Evolutionary conservation across 2,888 invertebrate species (phyloP), one percentile per base, ranked within the genome.

Genomic region (Drosophila subquinaria): DNA sequence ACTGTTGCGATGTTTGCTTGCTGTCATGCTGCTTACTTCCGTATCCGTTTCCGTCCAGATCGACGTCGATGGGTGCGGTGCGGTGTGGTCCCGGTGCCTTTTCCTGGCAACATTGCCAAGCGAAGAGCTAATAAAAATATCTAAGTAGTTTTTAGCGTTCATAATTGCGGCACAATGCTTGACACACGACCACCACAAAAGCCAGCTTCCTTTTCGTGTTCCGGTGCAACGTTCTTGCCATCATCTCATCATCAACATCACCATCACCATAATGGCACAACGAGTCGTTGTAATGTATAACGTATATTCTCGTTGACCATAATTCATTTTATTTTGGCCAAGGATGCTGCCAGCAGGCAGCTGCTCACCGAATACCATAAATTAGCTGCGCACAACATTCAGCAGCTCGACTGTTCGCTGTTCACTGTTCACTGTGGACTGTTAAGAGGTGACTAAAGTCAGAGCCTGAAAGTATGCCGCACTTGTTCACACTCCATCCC

Each of bases 181-280:
- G 91, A 86, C 92, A 92, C 92, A 90, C 91, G 92, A 87, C 92
- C 85, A 82, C 82, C 84, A 89, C 82, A 85, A 88, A 84, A 84
- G 82, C 68, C 73, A 81, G 80, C 65, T 86, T 86, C 86, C 86
- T 82, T 56, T 70, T 47, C 65, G 62, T 56, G 68, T 79, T 82
- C 85, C 88, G 86, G 80, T 56, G 77, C 63, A 59, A 50, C 74
- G 64, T 78, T 67, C 52, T 66, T 69, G 68, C 73, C 38, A 38
- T 38, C 38, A n/a, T n/a, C n/a, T 30, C 69, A 61, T 66, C 73
- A 65, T 53, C 73, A 61, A 73, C 69, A 65, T 57, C 59, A 20
- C 52, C 47, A 61, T 50, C 59, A 23, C 52, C 47, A 61, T 50
- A 59, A 61, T 52, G 52, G 64, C 67, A 68, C 59, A 67, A 67